Evolutionary conservation across 2,797 vertebrate species (phyloP).

Genomic region (Bradypus variegatus): DNA sequence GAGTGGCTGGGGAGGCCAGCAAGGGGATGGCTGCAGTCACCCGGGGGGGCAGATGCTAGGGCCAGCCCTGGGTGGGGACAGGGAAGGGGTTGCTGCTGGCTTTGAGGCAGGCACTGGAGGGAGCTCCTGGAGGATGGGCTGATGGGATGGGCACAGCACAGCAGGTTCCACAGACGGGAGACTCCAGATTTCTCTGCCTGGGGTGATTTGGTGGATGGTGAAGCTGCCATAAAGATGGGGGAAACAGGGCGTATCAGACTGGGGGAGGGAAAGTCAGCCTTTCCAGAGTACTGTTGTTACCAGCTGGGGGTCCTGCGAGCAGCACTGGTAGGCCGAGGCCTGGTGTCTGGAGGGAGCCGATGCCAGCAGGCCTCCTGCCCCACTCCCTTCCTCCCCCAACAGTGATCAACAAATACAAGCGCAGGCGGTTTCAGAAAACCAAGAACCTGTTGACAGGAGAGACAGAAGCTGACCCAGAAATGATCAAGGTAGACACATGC

Average conservation of each 20-base stretch:
- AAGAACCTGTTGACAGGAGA: conserved; percentile 95
- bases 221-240: neutral
- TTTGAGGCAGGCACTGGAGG: neutral
- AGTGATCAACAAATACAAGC: conserved; percentile 98
- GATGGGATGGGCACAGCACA: accelerated
- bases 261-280: neutral
- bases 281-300: accelerated
- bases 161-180: too few relatives aligned
- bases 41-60: neutral
- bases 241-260: neutral
- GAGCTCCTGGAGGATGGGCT: accelerated
- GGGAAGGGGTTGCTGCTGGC: accelerated
- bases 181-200: too few relatives aligned
- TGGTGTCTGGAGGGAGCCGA: neutral
- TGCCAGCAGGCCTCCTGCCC: neutral
- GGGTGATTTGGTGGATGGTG: neutral
- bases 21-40: neutral
- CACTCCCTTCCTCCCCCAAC: accelerated
- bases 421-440: conserved; percentile 91
- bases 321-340: neutral
- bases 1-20: neutral
- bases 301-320: accelerated
- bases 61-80: accelerated
- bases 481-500: conserved; percentile 77
- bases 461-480: conserved; percentile 90